Evolutionary conservation across 2,113 vertebrate genomes (phyloP), one percentile per base, ranked within the genome.

Genomic region (Callithrix jacchus): DNA sequence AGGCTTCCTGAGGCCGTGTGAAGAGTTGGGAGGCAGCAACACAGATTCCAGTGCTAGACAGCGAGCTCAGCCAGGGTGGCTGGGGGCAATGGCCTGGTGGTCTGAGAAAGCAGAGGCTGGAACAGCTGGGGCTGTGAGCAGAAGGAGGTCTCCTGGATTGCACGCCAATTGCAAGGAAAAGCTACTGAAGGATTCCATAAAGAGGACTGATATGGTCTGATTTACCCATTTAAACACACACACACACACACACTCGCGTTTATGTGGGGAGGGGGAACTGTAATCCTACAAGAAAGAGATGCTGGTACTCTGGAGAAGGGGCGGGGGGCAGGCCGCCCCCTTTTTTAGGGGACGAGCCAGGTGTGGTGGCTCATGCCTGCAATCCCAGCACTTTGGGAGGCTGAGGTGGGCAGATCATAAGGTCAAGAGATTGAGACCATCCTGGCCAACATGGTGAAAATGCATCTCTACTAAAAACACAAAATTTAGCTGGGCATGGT

Each of bases 311-410:
- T 37, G 37, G 45, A 49, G 27, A 23, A 18, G 21, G 9, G 27
- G 21, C 20, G 0, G 21, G 21, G 54, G 18, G 58, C 2, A 4
- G 5, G n/a, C n/a, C n/a, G n/a, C n/a, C n/a, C n/a, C n/a, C n/a
- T n/a, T n/a, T n/a, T n/a, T n/a, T n/a, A n/a, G n/a, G n/a, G n/a
- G 21, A 71, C 0, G 18, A 40, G 54, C 35, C 25, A 2, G 37
- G 35, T 52, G 52, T 5, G 16, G 52, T 52, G 16, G 16, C 52
- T 52, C 16, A 52, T 5, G 52, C 52, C 52, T 52, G 52, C 17
- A 52, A 52, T 52, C 52, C 49, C 52, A 52, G 52, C 52, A 17
- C 52, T 52, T 52, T 52, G 52, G 52, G 52, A 52, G 52, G 52
- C 52, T 5, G 5, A 52, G 5, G 52, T 52, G 52, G 52, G 52